Evolutionary conservation across 2,797 vertebrate genomes (phyloP), one percentile per base, ranked within the genome.

Genomic region (Ceryle rudis): DNA sequence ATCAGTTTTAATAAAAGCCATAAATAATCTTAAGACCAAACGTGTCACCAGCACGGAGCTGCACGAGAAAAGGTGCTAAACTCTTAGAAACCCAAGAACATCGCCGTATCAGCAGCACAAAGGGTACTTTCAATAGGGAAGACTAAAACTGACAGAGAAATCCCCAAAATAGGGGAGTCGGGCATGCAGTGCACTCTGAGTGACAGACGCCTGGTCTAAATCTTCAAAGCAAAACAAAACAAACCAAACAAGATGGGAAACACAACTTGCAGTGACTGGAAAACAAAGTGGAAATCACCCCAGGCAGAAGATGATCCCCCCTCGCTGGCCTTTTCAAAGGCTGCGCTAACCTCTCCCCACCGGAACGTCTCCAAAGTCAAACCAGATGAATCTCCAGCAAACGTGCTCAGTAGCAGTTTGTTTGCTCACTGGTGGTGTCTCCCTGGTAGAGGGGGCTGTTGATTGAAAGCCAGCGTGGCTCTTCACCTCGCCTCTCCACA

Each of bases 401-500:
- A 77, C 1, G 28, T 14, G 64, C 89, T 49, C n/a, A 7, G 82
- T 5, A 80, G 79, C 89, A 64, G 67, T 64, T 46, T 65, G 57
- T 64, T 81, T 85, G 79, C 79, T 82, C 79, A 11, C 85, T 22
- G 85, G 17, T 81, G 73, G 82, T 20, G 25, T 11, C 82, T 80
- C 85, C 81, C 74, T 64, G 72, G 7, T 58, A 75, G 61, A 21
- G 77, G 61, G 77, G 88, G 25, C 51, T 18, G 72, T 14, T 23
- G 41, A 69, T 74, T 14, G 81, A 93, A 89, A 91, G 80, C 37
- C 82, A 94, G 72, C 57, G 44, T 31, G 89, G 85, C 75, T 62
- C 49, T 35, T 78, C 79, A 42, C 71, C 89, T 88, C 77, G 1
- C 55, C 88, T n/a, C 87, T 70, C 80, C 64, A 39, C 75, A 19